These are phyloP conservation scores for Luidia sarsii DNA, from an alignment of 53 echinoderm and acorn worm species.

Conservation along the genomic window DNA sequence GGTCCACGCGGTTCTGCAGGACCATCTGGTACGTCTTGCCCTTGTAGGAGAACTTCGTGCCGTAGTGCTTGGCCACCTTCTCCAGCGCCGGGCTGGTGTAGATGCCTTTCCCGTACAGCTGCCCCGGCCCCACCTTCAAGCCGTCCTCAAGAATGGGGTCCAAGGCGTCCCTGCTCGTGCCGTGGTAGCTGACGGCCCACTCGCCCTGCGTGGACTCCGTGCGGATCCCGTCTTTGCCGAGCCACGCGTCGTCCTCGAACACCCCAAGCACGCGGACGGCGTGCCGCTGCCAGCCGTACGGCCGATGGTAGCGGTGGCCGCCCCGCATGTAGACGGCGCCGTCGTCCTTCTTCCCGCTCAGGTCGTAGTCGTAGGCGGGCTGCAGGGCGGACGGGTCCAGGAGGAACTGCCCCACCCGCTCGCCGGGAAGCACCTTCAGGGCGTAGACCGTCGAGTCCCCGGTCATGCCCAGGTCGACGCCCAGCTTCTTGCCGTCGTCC, in stretches of 20 bases:
- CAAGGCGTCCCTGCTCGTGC: background rate
- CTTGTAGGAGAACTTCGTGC: background rate
- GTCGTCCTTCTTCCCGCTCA: background rate
- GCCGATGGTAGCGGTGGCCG: slow-evolving; percentile 4
- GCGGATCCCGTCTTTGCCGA: slow-evolving; percentile 9
- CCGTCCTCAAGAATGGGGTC: slow-evolving; percentile 9
- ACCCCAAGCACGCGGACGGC: slow-evolving; percentile 31
- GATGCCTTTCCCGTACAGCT: slow-evolving; percentile 3
- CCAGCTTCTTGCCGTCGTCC: background rate
- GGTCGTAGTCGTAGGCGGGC: slow-evolving; percentile 26
- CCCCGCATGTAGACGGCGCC: slow-evolving; percentile 8
- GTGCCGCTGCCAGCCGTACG: slow-evolving; percentile 38
- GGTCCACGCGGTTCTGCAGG: slow-evolving; percentile 39
- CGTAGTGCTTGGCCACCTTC: no score
- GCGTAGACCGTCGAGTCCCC: background rate
- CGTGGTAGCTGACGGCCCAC: slow-evolving; percentile 57
- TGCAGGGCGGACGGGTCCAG: slow-evolving; percentile 16
- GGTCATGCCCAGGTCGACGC: no score
- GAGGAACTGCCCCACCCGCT: background rate
- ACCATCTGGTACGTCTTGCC: slow-evolving; percentile 32
- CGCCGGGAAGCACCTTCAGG: background rate
- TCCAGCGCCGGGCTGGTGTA: slow-evolving; percentile 52
- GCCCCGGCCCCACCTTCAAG: background rate
- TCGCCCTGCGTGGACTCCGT: slow-evolving; percentile 18
- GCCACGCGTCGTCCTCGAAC: slow-evolving; percentile 40